Evolutionary conservation across 2,113 vertebrate genomes (phyloP), one percentile per base, ranked within the genome.

Genomic region (Donacobius atricapilla): DNA sequence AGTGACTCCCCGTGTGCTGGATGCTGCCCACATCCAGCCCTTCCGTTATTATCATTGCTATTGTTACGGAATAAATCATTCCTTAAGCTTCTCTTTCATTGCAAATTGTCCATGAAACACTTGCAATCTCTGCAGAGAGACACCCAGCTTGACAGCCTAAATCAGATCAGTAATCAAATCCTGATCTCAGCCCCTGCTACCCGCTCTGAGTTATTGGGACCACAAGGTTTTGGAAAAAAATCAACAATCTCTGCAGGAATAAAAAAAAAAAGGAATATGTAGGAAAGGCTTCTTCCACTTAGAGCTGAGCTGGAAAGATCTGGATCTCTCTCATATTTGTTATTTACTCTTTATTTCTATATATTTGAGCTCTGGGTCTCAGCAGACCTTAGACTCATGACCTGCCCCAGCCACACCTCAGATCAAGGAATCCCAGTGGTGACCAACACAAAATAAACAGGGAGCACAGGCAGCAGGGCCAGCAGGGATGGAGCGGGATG

Each of bases 61-160:
- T 70, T 97, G 90, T 89, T 89, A 87, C 0, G 17, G 83, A 77
- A 94, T 92, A 94, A 96, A 94, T 93, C 83, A 54, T 13, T 70
- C 88, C 76, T 92, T 81, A 86, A 94, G 93, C 92, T 95, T 77
- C 92, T 78, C 90, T 96, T 88, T 94, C 92, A 50, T 22, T 90
- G 90, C 86, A 95, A 96, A 96, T 95, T 86, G 95, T 47, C 95
- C 92, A 94, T 94, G 96, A 94, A 96, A 95, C 79, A 54, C 88
- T 88, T 71, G 85, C 96, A 90, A 23, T 82, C 73, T 87, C 92
- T 85, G 85, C 79, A 72, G 89, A 78, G 80, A 88, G 86, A 92
- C 89, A 86, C 58, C 27, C 0, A 2, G 14, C 63, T 69, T 94
- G 94, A 85, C 85, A 95, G 92, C 23, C 85, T 93, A 88, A 96